A percentile compares a stretch with the other conserved stretches of the same genome.
phyloP scores from a whole-genome alignment of 1,140 invertebrate species.

The Musca vetustissima region DNA sequence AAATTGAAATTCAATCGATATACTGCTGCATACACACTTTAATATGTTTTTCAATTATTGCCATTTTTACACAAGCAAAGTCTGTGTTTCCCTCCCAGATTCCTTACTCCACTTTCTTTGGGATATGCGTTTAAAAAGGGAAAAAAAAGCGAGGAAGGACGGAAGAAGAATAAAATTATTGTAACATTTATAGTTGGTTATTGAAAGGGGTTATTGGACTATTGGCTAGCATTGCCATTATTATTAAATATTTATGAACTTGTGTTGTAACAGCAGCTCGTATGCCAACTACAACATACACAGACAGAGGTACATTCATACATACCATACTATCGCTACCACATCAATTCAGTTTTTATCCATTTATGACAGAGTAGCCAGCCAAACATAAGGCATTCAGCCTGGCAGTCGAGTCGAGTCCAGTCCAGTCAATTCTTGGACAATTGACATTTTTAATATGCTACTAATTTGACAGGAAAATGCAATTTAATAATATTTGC shows the following conservation, averaged over 20 bases:
- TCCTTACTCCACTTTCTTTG: too few species aligned
- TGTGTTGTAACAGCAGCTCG: too few species aligned
- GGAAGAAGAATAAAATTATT: too few species aligned
- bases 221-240: background rate
- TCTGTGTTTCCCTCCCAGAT: too few species aligned
- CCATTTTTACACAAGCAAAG: background rate
- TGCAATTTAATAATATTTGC: conserved; percentile 22
- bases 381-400: too few species aligned
- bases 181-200: background rate
- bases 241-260: conserved; percentile 1
- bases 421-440: background rate
- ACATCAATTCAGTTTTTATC: too few species aligned
- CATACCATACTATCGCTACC: background rate
- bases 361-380: too few species aligned
- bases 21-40: too few species aligned
- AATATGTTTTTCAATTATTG: conserved; percentile 15
- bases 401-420: too few species aligned
- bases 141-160: too few species aligned
- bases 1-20: conserved; percentile 23
- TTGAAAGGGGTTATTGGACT: conserved; percentile 14
- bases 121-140: too few species aligned
- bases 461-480: conserved; percentile 21
- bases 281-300: background rate
- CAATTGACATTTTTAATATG: conserved; percentile 24
- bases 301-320: conserved; percentile 8